phyloP scores from a whole-genome alignment of 2,113 vertebrate genomes.

The Craseonycteris thonglongyai region DNA sequence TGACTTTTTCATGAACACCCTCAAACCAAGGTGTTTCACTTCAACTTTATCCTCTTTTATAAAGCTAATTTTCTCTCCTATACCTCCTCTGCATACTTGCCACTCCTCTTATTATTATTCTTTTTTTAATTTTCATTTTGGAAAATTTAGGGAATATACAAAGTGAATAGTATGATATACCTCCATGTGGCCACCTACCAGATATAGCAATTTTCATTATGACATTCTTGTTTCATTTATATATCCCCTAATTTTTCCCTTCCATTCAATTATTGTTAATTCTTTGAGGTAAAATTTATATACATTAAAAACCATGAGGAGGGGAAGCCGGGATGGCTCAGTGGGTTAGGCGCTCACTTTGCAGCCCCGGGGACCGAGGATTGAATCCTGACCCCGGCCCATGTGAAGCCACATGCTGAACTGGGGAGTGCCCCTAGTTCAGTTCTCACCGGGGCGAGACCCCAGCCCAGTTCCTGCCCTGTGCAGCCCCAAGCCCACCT shows the following conservation, averaged over 20 bases:
- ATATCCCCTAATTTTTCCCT: not conserved
- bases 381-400: too few species aligned
- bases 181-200: not conserved
- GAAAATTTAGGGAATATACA: constrained; percentile 11
- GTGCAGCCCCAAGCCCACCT: too few species aligned
- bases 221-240: constrained; percentile 7
- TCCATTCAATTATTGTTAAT: not conserved
- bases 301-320: constrained; percentile 1
- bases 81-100: not conserved
- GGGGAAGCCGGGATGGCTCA: too few species aligned
- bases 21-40: not conserved
- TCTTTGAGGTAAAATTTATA: not conserved
- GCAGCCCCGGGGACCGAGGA: too few species aligned
- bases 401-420: too few species aligned
- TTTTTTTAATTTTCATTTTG: constrained; percentile 15
- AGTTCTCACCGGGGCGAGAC: too few species aligned
- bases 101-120: not conserved
- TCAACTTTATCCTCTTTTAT: not conserved
- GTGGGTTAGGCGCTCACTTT: too few species aligned
- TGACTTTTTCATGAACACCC: not conserved
- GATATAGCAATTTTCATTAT: not conserved
- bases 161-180: not conserved
- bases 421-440: too few species aligned
- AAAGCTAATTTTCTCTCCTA: not conserved
- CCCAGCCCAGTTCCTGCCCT: too few species aligned